These are phyloP conservation scores for Clunio marinus DNA, from an alignment of 2,888 invertebrate species.

Conservation along the genomic window DNA sequence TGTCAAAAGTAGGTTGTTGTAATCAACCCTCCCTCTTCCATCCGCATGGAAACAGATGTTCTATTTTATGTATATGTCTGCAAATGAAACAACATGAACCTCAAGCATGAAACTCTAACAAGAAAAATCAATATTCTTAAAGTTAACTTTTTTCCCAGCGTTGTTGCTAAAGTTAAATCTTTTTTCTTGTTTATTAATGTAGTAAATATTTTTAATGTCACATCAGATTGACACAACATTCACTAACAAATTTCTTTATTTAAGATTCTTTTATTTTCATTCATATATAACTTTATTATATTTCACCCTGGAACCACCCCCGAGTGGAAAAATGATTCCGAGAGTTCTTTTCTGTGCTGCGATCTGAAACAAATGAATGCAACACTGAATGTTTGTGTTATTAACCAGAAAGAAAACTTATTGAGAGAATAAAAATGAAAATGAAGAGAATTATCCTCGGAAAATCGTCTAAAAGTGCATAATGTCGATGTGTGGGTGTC, in stretches of 20 bases:
- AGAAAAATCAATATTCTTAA: slow-evolving; percentile 37
- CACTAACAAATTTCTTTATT: not conserved
- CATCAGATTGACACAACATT: slow-evolving; percentile 21
- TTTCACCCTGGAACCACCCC: not conserved
- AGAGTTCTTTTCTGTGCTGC: slow-evolving; percentile 6
- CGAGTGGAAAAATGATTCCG: too few relatives aligned
- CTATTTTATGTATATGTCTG: not conserved
- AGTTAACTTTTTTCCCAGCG: not conserved
- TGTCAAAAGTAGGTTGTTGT: not conserved
- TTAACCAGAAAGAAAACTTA: too few relatives aligned
- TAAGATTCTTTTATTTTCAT: slow-evolving; percentile 2
- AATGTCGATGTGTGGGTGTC: slow-evolving; percentile 18
- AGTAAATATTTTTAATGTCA: slow-evolving; percentile 19
- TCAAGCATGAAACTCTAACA: not conserved
- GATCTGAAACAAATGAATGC: slow-evolving; percentile 35
- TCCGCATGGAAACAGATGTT: not conserved
- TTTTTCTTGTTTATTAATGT: not conserved
- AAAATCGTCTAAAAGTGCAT: slow-evolving; percentile 35
- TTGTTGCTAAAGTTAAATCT: not conserved
- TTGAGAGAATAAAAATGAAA: not conserved
- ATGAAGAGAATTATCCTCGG: not conserved
- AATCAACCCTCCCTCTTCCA: not conserved
- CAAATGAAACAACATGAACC: not conserved
- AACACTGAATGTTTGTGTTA: slow-evolving; percentile 4
- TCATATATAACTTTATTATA: not conserved